Base-by-base conservation (phyloP, 2,113 vertebrate species). In the Heloderma charlesbogerti region DNA sequence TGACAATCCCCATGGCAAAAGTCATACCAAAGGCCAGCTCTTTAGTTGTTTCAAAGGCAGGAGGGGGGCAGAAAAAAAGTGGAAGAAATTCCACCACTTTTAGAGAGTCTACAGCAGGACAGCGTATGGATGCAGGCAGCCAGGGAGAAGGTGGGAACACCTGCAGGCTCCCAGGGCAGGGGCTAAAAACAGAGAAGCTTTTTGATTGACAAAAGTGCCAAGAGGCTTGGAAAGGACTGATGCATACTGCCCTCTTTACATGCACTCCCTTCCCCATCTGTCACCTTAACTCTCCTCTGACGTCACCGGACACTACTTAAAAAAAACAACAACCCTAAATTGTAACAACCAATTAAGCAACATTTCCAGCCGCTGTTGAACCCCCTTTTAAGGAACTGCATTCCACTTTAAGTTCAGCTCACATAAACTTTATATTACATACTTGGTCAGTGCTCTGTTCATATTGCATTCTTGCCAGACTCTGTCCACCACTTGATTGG, bases 401-500 rank as follows among this genome's bases (percentile, higher is more conserved):
- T 12, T 78, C 0, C 71, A 75, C 34, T 69, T 69, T 71, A n/a
- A n/a, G 37, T 67, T 29, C 60, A 31, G 37, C 27, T 67, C 66
- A 43, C 67, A 84, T 15, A 66, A 27, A 12, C 13, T 15, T 37
- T 16, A n/a, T 88, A 88, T 90, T 92, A 97, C 98, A 0, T 97
- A 99, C 99, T 99, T 99, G 97, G 99, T 99, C 97, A 98, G 99
- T 86, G 98, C 97, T 98, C 98, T 98, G 97, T 99, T 99, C 97
- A 99, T 98, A 97, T 98, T 99, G 98, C 98, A 99, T 97, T 99
- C 99, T 96, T 99, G 99, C 99, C 99, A 99, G 87, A 99, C 99
- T 95, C 98, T 97, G 96, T 99, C 99, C 96, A 99, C 98, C 96
- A 99, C 98, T 86, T 99, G 99, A 95, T 98, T 98, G 95, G 99